Base-by-base conservation (phyloP, 2,797 vertebrate species). In the Melanogrammus aeglefinus region DNA sequence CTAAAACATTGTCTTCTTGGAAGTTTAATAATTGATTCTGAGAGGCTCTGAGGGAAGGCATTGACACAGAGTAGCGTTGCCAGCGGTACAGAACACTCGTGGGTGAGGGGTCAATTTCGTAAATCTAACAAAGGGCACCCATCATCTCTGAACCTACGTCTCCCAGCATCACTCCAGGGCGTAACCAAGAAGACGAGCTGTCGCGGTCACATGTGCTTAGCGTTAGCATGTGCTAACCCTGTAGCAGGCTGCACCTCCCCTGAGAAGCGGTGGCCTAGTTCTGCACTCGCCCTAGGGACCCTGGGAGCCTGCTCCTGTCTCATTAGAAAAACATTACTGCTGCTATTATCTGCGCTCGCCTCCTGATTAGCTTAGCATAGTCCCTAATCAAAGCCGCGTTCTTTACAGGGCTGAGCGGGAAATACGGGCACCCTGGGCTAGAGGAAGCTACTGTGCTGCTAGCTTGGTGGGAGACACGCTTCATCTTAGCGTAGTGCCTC, bases 1-100 rank as follows among this genome's bases (percentile, higher is more conserved):
- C 51, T 57, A 86, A 85, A 84, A 72, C 79, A 81, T 78, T 44
- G 41, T 83, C 79, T 81, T 80, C 13, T 77, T 89, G 78, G 87
- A 88, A 89, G 69, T 90, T 88, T 88, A 85, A 90, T 91, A 21
- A 73, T 82, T 86, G 84, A 79, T 84, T 80, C 81, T 13, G 75
- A 27, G 24, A 12, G 63, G 8, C 63, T 69, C 63, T 27, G 63
- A 69, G 24, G n/a, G 9, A 69, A 1, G 7, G 8, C 2, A 24
- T 8, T 27, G n/a, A 69, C 4, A 27, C 4, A 18, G 21, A 9
- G 6, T 7, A 0, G 63, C 12, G 24, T 7, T 24, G 35, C 35
- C 35, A 36, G 35, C 6, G 35, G 35, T 36, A 36, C 7, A 36
- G 63, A 2, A 18, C 21, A 4, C 57, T 24, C 8, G 21, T 9